Evolutionary conservation across 1,140 invertebrate species (phyloP).

Genomic region (Drosophila sproati): DNA sequence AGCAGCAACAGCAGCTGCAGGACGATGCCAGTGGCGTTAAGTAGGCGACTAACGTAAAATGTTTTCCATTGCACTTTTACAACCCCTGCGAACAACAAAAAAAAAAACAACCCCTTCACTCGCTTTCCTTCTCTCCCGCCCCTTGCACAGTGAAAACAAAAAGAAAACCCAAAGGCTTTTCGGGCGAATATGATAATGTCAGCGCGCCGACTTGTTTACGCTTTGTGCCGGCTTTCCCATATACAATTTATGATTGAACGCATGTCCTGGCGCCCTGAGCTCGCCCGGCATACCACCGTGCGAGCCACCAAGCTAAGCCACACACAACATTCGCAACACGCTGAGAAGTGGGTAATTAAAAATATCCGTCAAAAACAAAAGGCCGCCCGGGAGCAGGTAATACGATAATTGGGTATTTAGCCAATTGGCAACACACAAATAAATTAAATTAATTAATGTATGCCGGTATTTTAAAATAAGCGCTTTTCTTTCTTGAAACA

Average conservation of each 20-base stretch:
- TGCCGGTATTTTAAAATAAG: too few species aligned
- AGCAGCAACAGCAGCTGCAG: constrained; percentile 20
- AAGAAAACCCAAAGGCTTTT: constrained; percentile 40
- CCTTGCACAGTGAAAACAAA: constrained; percentile 1
- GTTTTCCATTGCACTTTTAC: constrained; percentile 55
- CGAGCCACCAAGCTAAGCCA: background rate
- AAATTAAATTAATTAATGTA: background rate
- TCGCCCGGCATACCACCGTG: constrained; percentile 3
- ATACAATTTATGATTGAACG: constrained; percentile 78
- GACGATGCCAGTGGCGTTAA: constrained; percentile 41
- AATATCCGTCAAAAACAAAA: background rate
- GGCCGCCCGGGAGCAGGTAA: background rate
- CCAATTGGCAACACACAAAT: background rate
- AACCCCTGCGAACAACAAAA: background rate
- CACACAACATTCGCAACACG: background rate
- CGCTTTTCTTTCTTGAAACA: too few species aligned
- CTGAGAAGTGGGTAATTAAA: background rate
- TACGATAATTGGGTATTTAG: background rate
- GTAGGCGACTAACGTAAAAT: constrained; percentile 63
- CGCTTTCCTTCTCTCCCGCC: background rate
- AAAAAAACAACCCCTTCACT: background rate
- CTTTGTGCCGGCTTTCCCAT: constrained; percentile 67
- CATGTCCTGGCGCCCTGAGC: constrained; percentile 34
- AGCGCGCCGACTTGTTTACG: constrained; percentile 77
- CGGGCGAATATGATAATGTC: constrained; percentile 77